Base-by-base conservation (phyloP, 64 coral and sea anemone genomes). In the Pocillopora damicornis region DNA sequence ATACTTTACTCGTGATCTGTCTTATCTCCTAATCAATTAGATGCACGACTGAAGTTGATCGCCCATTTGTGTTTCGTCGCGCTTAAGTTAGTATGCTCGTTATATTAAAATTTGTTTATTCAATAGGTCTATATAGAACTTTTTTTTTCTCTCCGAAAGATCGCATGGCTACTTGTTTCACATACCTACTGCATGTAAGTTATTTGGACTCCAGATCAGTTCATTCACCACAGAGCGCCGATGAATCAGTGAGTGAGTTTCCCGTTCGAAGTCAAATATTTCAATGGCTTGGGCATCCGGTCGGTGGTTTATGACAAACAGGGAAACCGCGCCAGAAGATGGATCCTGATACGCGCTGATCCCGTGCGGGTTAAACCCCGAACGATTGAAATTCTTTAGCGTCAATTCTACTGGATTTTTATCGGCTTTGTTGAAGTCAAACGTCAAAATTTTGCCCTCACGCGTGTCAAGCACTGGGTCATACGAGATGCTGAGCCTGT, bases 301-400 rank as follows among this genome's bases (percentile, higher is more conserved):
- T 20, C 78, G 90, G 82, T 94, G 93, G 61, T 91, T 94, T 22
- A 94, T 60, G 30, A 94, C 93, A 91, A 94, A 94, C 17, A 94
- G 59, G 14, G 82, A 91, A 38, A 94, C 89, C 61, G 22, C 57
- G 23, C 89, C 83, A 4, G 88, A 81, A 68, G 77, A 38, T 38
- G 88, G 88, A 35, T 94, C 93, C 42, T 66, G 58, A 72, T 87
- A 91, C 13, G 88, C 77, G 36, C 78, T 88, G 56, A 94, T 87
- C 17, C 93, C 93, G 75, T 94, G 93, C 9, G 93, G 93, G 68
- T 94, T 94, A 76, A 94, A 94, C 86, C 86, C 93, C 63, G 83
- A 88, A 74, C 61, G 82, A 77, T 94, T 86, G 73, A 94, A 94
- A 23, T 68, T 79, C 15, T 83, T 87, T 3, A 94, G 42, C 0